A percentile compares a stretch with the other conserved stretches of the same genome.
phyloP scores from a whole-genome alignment of 2,797 vertebrate genomes.

The Pantherophis alleghaniensis region DNA sequence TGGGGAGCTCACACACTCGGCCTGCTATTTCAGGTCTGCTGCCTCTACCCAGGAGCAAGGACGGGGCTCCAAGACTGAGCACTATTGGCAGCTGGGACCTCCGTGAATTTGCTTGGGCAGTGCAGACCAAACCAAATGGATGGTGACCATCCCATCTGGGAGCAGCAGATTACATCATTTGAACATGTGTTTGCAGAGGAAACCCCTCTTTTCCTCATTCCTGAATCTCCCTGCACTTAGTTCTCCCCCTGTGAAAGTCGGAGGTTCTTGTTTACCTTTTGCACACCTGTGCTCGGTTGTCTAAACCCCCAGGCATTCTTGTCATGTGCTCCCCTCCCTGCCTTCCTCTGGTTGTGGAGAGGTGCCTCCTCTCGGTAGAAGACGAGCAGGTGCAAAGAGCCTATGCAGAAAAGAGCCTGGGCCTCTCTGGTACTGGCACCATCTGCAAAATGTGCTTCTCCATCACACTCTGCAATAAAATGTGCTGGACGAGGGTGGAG shows the following conservation, averaged over 20 bases:
- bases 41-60: not conserved
- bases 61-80: not conserved
- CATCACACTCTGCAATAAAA: not conserved
- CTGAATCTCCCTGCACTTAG: not conserved
- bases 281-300: not conserved
- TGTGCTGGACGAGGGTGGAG: not conserved
- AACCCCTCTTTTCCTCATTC: not conserved
- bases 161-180: not conserved
- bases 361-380: not conserved
- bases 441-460: not conserved
- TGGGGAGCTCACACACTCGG: not conserved
- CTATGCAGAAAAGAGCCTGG: not conserved
- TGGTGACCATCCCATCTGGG: not conserved
- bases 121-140: not conserved
- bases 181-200: not conserved
- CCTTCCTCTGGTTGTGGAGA: not conserved
- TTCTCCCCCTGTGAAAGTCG: not conserved
- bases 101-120: not conserved
- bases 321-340: not conserved
- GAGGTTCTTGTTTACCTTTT: not conserved
- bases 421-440: not conserved
- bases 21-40: not conserved
- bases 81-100: not conserved
- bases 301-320: not conserved
- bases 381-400: not conserved